Evolutionary conservation across 1,140 invertebrate species (phyloP), one percentile per base, ranked within the genome.

Genomic region (Bombus balteatus): DNA sequence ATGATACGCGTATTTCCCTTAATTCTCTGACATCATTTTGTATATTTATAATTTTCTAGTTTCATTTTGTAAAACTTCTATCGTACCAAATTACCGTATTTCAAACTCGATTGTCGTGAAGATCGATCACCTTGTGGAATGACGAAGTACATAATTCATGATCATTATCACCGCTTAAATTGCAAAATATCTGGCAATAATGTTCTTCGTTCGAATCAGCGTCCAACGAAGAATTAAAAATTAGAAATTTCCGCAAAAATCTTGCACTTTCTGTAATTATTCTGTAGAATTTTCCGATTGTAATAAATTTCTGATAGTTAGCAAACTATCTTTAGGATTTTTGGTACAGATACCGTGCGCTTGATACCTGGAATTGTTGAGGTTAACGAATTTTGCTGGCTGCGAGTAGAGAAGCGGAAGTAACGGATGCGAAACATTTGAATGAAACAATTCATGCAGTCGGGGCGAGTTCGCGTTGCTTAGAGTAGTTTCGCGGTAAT

Each of bases 401-500:
- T n/a, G 25, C 13, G 43, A 47, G n/a, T 12, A 10, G n/a, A 18
- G 37, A 47, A 13, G 12, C 39, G 71, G 71, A 73, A 73, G n/a
- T 43, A 43, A 39, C 39, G 71, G 39, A 73, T 18, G n/a, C 41
- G 41, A 32, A 43, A 34, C 41, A 74, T 53, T 66, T 25, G 41
- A 22, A 25, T 18, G 74, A 76, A 76, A 76, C 53, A 78, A 66
- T 78, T 32, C 37, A 43, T 66, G 34, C 34, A 9, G 72, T 53
- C 28, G 41, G n/a, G 4, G 22, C 13, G n/a, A 18, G 53, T 80
- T 70, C 68, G 15, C 53, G 39, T 62, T 53, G 68, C 39, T 72
- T 39, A 37, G 22, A 37, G 53, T 73, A 72, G 37, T 72, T 72
- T 53, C 66, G 28, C 39, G 32, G 53, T 84, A 84, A 84, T 84